These are phyloP conservation scores for Drosophila simulans DNA, from an alignment of 1,140 invertebrate species.

Conservation along the genomic window DNA sequence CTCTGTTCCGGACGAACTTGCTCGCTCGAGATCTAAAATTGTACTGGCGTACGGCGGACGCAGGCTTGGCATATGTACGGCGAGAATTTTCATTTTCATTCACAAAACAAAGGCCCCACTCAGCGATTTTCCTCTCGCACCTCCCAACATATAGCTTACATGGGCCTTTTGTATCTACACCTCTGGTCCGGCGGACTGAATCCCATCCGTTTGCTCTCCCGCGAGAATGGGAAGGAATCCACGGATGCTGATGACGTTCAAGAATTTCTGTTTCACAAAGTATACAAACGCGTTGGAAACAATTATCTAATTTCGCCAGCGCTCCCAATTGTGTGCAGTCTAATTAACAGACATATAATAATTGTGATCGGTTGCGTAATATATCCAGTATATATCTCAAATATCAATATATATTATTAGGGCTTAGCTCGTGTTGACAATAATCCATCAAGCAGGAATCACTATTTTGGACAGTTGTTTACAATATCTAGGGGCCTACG, in stretches of 20 bases:
- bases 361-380: slow-evolving; percentile 27
- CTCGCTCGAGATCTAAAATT: slow-evolving; percentile 68
- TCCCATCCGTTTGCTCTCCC: slow-evolving; percentile 40
- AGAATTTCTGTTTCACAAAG: slow-evolving; percentile 32
- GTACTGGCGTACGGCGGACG: slow-evolving; percentile 67
- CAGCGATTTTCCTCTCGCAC: slow-evolving; percentile 25
- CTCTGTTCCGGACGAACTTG: slow-evolving; percentile 39
- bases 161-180: slow-evolving; percentile 37
- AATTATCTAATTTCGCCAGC: slow-evolving; percentile 43
- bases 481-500: slow-evolving; percentile 21
- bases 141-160: slow-evolving; percentile 43
- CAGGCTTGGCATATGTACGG: slow-evolving; percentile 67
- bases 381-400: background rate
- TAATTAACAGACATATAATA: slow-evolving; percentile 37
- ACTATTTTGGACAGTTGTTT: slow-evolving; percentile 27
- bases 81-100: slow-evolving; percentile 79
- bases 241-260: slow-evolving; percentile 36
- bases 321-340: slow-evolving; percentile 28
- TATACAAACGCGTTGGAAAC: slow-evolving; percentile 32
- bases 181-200: slow-evolving; percentile 10
- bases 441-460: slow-evolving; percentile 17
- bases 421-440: slow-evolving; percentile 3
- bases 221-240: slow-evolving; percentile 21
- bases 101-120: slow-evolving; percentile 78
- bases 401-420: background rate